Evolutionary conservation across 2,797 vertebrate genomes (phyloP), one percentile per base, ranked within the genome.

Genomic region (Coranthus polyacanthus): DNA sequence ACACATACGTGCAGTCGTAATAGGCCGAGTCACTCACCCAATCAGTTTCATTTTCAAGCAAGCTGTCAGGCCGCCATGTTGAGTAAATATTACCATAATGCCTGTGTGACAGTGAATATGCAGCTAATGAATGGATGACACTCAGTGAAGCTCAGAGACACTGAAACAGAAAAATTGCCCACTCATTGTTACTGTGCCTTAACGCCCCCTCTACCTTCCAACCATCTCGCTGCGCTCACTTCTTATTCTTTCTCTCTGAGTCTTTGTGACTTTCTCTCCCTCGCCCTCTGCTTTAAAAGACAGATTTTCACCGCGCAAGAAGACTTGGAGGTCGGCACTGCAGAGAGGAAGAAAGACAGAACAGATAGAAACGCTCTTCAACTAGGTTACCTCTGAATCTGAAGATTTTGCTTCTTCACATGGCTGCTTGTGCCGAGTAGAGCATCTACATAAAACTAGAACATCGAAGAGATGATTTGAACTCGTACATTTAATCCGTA

Each of bases 41-140:
- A 84, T 91, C 87, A 87, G 42, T 84, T 88, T 88, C 58, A 88
- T 91, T 89, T 77, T 86, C 68, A 73, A 84, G 75, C 82, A 87
- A 89, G 85, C 83, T 87, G 89, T 92, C 89, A 78, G 82, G 78
- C 75, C 55, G 81, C 84, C 82, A 76, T 76, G 84, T 88, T 75
- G 79, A 91, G 86, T 90, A 91, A 93, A 90, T 88, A 88, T 91
- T 88, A 86, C 80, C 87, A 84, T 88, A 83, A 86, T 87, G 85
- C 85, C 79, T 86, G 73, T 76, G 73, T 86, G 88, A 86, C 84
- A 78, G 78, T 84, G 84, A 84, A 73, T 68, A 77, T 84, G 88
- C 82, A 60, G 85, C 83, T 89, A 91, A 89, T 89, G 88, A 90
- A 88, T 52, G 60, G 85, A 79, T 85, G 90, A 82, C 83, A 87